Evolutionary conservation across 2,888 invertebrate species (phyloP).

Genomic region (Sinodicranocentrus sp.): DNA sequence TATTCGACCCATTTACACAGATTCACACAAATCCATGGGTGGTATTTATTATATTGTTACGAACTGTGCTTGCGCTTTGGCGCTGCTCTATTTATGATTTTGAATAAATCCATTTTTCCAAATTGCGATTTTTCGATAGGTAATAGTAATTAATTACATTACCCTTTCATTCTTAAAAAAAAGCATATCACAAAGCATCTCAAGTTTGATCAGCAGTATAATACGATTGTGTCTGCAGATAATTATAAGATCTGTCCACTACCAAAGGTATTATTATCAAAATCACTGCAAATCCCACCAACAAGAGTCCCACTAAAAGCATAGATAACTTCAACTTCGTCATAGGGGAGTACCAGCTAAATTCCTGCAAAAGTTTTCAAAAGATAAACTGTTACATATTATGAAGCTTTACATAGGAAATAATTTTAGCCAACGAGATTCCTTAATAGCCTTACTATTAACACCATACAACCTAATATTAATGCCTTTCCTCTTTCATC

Average conservation of each 20-base stretch:
- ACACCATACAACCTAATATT: slow-evolving; percentile 33
- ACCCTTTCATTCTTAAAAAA: too few relatives aligned
- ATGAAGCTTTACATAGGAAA: background rate
- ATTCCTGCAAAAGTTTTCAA: slow-evolving; percentile 13
- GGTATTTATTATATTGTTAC: too few relatives aligned
- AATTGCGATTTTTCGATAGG: too few relatives aligned
- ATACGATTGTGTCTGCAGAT: background rate
- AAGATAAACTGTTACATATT: background rate
- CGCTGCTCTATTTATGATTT: too few relatives aligned
- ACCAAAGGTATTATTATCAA: background rate
- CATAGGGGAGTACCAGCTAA: slow-evolving; percentile 27
- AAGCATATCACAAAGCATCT: too few relatives aligned
- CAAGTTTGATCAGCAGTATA: background rate
- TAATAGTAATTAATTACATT: too few relatives aligned
- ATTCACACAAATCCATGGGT: too few relatives aligned
- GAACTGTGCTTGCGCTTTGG: too few relatives aligned
- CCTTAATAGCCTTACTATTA: slow-evolving; percentile 38
- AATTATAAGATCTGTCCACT: background rate
- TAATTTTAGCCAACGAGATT: background rate
- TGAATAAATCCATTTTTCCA: too few relatives aligned
- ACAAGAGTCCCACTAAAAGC: background rate
- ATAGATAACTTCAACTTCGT: slow-evolving; percentile 11
- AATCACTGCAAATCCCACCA: background rate
- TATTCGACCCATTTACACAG: too few relatives aligned
- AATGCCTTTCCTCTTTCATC: slow-evolving; percentile 49